Evolutionary conservation across 2,113 vertebrate genomes (phyloP), one percentile per base, ranked within the genome.

Genomic region (Myrmecophaga tridactyla): DNA sequence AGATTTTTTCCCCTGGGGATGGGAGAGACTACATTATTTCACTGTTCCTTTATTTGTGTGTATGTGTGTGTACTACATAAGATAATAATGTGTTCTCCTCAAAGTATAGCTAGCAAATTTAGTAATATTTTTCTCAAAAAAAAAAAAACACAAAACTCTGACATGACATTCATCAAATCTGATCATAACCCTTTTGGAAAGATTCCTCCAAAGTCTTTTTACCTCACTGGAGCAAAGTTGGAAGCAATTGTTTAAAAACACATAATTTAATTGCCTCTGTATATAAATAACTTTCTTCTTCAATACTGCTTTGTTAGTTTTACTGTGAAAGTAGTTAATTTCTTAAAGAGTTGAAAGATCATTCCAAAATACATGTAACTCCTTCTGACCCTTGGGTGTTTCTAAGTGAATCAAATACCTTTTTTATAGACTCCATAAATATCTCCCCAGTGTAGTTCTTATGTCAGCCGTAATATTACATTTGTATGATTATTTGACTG

Each of bases 161-260:
- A 53, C 15, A 9, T 77, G 41, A 25, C 27, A 91, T 86, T 20
- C 25, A 67, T 91, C 92, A 89, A 21, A 86, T 83, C 31, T 89
- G 63, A 76, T 80, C 18, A 56, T 51, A 86, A 83, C 17, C 94
- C 43, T 77, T 95, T 41, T 77, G 81, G 29, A 87, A 81, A 89
- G n/a, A 29, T 81, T 81, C 73, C 60, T 41, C 21, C 36, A 62
- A 81, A 43, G 25, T 82, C 13, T 25, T 65, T 2, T 81, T 76
- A 76, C 31, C 67, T 67, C 60, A 76, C 27, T 29, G 29, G 81
- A 95, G 31, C 48, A 83, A 92, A 94, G 25, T 84, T 63, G 21
- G 36, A 83, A 89, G 48, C 17, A 78, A 21, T 78, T 92, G 56
- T 86, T 91, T 92, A 73, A 96, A 95, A 96, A 20, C 41, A 77